phyloP scores from a whole-genome alignment of 2,888 invertebrate genomes.

The Dasypogon diadema region DNA sequence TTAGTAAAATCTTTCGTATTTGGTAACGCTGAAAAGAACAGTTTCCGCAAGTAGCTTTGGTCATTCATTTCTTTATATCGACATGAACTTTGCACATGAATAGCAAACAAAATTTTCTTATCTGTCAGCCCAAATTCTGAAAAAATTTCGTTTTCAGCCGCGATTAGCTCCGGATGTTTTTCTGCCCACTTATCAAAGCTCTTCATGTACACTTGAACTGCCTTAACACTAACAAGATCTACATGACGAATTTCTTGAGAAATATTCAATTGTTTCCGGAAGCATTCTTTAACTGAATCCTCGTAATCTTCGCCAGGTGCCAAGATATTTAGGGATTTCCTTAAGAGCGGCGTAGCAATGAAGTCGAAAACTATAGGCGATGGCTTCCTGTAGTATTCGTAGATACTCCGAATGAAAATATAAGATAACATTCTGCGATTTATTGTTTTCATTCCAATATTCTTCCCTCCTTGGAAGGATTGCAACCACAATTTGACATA shows the following conservation, averaged over 20 bases:
- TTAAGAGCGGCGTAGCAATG: constrained; percentile 5
- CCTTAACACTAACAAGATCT: constrained; percentile 24
- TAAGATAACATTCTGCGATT: constrained; percentile 10
- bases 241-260: neutral
- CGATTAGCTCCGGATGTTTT: constrained; percentile 18
- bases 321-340: constrained; percentile 1
- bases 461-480: neutral
- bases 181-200: constrained; percentile 24
- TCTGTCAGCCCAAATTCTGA: neutral
- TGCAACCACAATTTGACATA: constrained; percentile 12
- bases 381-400: constrained; percentile 31
- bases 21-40: constrained; percentile 22
- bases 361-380: constrained; percentile 13
- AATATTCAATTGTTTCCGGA: constrained; percentile 1
- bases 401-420: constrained; percentile 16
- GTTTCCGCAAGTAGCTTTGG: constrained; percentile 12
- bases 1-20: constrained; percentile 16
- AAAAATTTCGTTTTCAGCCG: constrained; percentile 13
- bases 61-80: neutral
- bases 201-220: constrained; percentile 10
- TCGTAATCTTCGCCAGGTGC: constrained; percentile 17
- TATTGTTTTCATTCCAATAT: constrained; percentile 13
- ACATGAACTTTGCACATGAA: constrained; percentile 27
- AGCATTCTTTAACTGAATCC: constrained; percentile 15
- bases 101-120: constrained; percentile 23